Conservation (phyloP, 2,888 invertebrate genomes). For the Mythimna pallens region DNA sequence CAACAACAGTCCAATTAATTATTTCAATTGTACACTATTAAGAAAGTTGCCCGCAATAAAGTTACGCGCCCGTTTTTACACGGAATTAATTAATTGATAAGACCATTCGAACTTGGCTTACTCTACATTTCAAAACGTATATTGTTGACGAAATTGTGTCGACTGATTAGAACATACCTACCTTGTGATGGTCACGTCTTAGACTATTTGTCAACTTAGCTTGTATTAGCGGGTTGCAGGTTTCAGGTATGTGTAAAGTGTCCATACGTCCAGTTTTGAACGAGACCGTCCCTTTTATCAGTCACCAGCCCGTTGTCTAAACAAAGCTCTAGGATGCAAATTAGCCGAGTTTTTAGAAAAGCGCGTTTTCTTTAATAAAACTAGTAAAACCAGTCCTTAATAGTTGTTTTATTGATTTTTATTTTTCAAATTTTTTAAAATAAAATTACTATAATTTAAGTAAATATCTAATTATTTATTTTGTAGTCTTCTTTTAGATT, state of each 20-base stretch:
- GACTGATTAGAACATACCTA: constrained; percentile 42
- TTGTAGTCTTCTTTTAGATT: no score
- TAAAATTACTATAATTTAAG: no score
- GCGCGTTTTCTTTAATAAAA: no score
- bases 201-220: constrained; percentile 34
- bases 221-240: constrained; percentile 34
- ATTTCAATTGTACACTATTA: constrained; percentile 50
- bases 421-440: no score
- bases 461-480: no score
- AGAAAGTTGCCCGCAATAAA: constrained; percentile 31
- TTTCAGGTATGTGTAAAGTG: constrained; percentile 11
- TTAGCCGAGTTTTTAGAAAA: no score
- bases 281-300: no score
- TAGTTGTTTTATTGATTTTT: no score
- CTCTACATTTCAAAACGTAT: constrained; percentile 53
- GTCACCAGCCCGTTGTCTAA: no score
- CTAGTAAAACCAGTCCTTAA: no score
- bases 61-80: constrained; percentile 31
- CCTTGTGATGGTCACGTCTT: constrained; percentile 38
- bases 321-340: no score
- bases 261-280: no score
- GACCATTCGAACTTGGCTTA: constrained; percentile 50
- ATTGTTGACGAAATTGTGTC: constrained; percentile 46
- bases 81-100: constrained; percentile 50
- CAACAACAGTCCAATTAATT: constrained; percentile 20